Conservation (phyloP, 2,113 vertebrate species). For the Agelaius tricolor region DNA sequence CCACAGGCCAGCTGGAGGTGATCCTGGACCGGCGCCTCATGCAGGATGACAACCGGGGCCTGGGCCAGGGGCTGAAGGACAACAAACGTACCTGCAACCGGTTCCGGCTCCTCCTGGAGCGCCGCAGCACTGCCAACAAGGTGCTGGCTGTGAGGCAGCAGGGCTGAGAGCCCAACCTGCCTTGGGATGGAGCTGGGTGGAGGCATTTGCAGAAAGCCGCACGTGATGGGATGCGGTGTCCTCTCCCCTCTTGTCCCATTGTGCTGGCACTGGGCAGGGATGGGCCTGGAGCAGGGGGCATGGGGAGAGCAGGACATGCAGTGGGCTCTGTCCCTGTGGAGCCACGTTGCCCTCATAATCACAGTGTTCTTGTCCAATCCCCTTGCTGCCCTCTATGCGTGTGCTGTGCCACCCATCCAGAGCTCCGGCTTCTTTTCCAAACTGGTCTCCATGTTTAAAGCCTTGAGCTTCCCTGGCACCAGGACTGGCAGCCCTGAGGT, state of each 20-base stretch:
- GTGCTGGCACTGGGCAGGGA: neutral
- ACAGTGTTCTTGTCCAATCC: neutral
- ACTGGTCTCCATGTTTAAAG: slow-evolving; percentile 81
- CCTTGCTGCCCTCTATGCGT: neutral
- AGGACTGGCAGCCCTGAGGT: slow-evolving; percentile 78
- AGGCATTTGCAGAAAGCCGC: neutral
- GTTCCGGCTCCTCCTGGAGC: slow-evolving; percentile 92
- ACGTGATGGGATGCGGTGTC: accelerated
- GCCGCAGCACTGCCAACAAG: slow-evolving; percentile 77
- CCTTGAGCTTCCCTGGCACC: slow-evolving; percentile 75
- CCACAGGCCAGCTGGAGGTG: slow-evolving; percentile 92
- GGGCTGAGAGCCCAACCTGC: neutral
- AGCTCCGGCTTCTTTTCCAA: slow-evolving; percentile 83
- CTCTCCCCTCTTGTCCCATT: neutral
- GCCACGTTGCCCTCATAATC: accelerated
- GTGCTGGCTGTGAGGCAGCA: slow-evolving; percentile 46
- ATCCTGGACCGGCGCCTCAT: slow-evolving; percentile 94
- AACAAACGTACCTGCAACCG: slow-evolving; percentile 90
- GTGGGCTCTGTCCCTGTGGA: neutral
- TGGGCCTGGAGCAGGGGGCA: neutral
- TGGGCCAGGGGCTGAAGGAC: slow-evolving; percentile 97
- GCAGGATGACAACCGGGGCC: slow-evolving; percentile 97
- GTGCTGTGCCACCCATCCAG: slow-evolving; percentile 67
- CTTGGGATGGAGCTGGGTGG: neutral
- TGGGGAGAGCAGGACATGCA: neutral